Percentiles rank a stretch among this genome's conserved stretches.
Conservation (phyloP, 2,888 invertebrate species). For the Elmis aenea region DNA sequence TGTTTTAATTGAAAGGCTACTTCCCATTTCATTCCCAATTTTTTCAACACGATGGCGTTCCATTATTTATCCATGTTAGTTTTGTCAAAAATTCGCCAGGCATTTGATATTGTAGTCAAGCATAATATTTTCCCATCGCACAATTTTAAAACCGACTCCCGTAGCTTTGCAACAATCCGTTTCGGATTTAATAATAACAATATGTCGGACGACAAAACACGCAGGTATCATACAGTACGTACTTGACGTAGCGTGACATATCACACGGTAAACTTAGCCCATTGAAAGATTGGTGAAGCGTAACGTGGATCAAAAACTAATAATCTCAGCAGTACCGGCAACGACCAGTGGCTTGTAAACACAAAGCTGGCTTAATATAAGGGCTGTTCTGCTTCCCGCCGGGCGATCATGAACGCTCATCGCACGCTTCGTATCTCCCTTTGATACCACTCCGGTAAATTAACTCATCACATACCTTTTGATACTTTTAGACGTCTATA, state of each 20-base stretch:
- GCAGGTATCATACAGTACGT: slow-evolving; percentile 14
- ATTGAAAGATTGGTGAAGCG: slow-evolving; percentile 20
- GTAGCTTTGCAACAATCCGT: slow-evolving; percentile 12
- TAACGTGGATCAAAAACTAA: slow-evolving; percentile 27
- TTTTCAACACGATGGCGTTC: too few species aligned
- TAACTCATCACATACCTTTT: slow-evolving; percentile 20
- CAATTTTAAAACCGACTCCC: too few species aligned
- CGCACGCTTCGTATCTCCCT: slow-evolving; percentile 21
- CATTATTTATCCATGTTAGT: too few species aligned
- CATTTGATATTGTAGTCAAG: too few species aligned
- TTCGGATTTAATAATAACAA: slow-evolving; percentile 15
- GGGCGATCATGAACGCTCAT: slow-evolving; percentile 20
- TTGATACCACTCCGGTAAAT: slow-evolving; percentile 21
- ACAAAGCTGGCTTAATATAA: slow-evolving; percentile 24
- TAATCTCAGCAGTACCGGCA: slow-evolving; percentile 25
- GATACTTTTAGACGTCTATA: too few species aligned
- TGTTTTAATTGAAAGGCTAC: too few species aligned
- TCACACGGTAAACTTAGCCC: slow-evolving; percentile 25
- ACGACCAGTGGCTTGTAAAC: slow-evolving; percentile 27
- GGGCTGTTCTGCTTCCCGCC: slow-evolving; percentile 16
- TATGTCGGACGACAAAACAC: slow-evolving; percentile 12
- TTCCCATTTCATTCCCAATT: too few species aligned
- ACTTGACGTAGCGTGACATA: slow-evolving; percentile 24
- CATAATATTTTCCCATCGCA: too few species aligned
- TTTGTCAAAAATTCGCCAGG: too few species aligned